These are phyloP conservation scores for Tetranychus piercei DNA, from an alignment of 2,888 invertebrate genomes.

Conservation along the genomic window DNA sequence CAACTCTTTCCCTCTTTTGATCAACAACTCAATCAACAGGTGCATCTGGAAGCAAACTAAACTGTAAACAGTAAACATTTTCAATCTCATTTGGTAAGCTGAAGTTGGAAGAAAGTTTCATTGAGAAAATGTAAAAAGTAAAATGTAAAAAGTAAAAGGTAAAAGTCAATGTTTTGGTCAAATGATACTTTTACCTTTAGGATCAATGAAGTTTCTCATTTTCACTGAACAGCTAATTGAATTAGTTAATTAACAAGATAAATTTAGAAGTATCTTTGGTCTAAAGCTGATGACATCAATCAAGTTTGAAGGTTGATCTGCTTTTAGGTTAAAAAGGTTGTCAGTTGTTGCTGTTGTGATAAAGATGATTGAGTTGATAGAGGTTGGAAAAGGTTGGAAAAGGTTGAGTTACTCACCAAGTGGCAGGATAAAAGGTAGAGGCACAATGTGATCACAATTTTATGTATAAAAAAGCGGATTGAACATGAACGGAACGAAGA, in stretches of 20 bases:
- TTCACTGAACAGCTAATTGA: too few relatives aligned
- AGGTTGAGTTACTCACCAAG: neutral
- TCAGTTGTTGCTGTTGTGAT: neutral
- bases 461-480: neutral
- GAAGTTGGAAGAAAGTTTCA: neutral
- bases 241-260: too few relatives aligned
- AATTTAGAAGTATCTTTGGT: too few relatives aligned
- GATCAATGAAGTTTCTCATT: too few relatives aligned
- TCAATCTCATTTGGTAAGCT: neutral
- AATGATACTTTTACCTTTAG: too few relatives aligned
- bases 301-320: too few relatives aligned
- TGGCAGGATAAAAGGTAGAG: neutral
- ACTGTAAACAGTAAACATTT: neutral
- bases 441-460: neutral
- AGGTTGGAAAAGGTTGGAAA: neutral
- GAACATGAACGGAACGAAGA: neutral
- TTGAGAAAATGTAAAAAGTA: neutral
- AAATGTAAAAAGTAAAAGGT: too few relatives aligned
- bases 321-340: too few relatives aligned
- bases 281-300: too few relatives aligned
- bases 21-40: neutral
- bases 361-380: neutral
- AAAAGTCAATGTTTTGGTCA: neutral
- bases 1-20: neutral
- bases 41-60: neutral